Conservation (phyloP, 92 coral and sea anemone genomes). For the Virgularia gustaviana region DNA sequence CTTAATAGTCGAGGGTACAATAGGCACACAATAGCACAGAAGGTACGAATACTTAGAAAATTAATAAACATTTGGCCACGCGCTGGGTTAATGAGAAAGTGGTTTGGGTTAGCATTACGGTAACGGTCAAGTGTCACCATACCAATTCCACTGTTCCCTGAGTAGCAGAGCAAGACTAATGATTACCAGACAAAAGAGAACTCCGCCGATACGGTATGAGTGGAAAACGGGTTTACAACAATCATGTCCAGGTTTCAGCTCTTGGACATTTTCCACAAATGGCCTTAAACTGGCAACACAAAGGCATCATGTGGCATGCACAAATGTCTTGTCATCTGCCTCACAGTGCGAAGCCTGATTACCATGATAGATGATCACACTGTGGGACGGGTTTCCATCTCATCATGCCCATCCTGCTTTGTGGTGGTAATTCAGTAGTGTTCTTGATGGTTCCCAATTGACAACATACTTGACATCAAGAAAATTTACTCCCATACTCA, state of each 20-base stretch:
- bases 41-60: too few species aligned
- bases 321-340: conserved; percentile 53
- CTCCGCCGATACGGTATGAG: too few species aligned
- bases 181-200: too few species aligned
- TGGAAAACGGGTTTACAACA: too few species aligned
- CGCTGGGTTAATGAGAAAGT: too few species aligned
- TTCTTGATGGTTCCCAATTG: conserved; percentile 56
- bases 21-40: too few species aligned
- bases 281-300: conserved; percentile 49
- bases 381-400: conserved; percentile 58
- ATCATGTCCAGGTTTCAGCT: conserved; percentile 34
- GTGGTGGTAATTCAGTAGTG: conserved; percentile 47
- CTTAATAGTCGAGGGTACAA: too few species aligned
- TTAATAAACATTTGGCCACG: too few species aligned
- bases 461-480: conserved; percentile 43
- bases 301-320: conserved; percentile 42
- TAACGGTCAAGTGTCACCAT: too few species aligned
- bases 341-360: conserved; percentile 55
- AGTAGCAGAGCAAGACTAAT: too few species aligned
- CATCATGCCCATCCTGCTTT: conserved; percentile 59
- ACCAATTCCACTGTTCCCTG: too few species aligned
- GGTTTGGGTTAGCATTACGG: too few species aligned
- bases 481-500: conserved; percentile 55
- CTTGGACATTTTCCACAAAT: conserved; percentile 34
- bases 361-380: conserved; percentile 53